Evolutionary conservation across 1,140 invertebrate genomes (phyloP).

Genomic region (Batillaria attramentaria): DNA sequence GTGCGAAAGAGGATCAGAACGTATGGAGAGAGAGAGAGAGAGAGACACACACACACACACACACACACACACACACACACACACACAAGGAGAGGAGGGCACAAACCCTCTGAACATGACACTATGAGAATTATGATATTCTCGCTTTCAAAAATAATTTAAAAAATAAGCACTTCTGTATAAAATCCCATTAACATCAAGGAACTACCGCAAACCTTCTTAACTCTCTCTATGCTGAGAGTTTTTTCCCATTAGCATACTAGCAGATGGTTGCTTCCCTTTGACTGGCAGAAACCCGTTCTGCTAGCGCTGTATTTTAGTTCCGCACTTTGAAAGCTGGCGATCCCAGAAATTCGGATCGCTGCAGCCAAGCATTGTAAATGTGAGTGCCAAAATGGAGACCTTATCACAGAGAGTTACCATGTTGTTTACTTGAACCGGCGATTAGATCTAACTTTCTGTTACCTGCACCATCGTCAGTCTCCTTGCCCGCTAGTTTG

Average conservation of each 20-base stretch:
- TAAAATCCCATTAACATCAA: neutral
- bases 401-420: neutral
- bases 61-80: too few species aligned
- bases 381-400: neutral
- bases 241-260: too few species aligned
- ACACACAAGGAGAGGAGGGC: too few species aligned
- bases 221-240: too few species aligned
- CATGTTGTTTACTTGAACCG: neutral
- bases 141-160: too few species aligned
- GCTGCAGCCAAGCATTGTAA: neutral
- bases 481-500: conserved; percentile 34
- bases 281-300: too few species aligned
- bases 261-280: too few species aligned
- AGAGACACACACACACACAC: too few species aligned
- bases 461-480: neutral
- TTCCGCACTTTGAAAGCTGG: neutral
- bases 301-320: neutral
- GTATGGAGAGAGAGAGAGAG: too few species aligned
- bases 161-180: neutral
- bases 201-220: neutral
- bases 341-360: neutral
- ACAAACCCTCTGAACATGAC: too few species aligned
- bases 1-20: too few species aligned
- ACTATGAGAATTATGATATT: too few species aligned
- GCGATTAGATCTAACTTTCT: neutral